Base-by-base conservation (phyloP, 2,113 vertebrate species). In the Siniperca knerii region DNA sequence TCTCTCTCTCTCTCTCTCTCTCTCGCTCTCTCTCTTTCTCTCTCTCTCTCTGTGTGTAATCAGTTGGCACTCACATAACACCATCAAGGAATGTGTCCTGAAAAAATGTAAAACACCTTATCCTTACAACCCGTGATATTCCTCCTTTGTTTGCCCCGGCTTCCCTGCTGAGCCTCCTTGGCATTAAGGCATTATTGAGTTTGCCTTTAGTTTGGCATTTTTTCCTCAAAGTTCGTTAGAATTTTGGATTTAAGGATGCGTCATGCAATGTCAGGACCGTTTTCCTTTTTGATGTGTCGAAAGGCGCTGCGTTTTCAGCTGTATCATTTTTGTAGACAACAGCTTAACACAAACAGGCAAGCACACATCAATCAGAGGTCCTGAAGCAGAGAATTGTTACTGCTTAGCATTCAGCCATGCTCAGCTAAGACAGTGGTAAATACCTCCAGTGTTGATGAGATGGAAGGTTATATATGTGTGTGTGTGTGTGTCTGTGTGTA, bases 351-450 rank as follows among this genome's bases (percentile, higher is more conserved):
- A 93, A 93, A 90, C 92, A 90, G 92, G 91, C 93, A 77, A 92
- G 88, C 93, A 86, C 91, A 89, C 94, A 95, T 96, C 95, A 95
- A 93, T 96, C 95, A 96, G 75, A 70, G 83, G 86, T 92, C 90
- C 87, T 91, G 89, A 92, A 94, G 94, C 90, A 93, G 92, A 92
- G 93, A 90, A 90, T 90, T 89, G 91, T 86, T 86, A 37, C 91
- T 90, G 86, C 91, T 95, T 94, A 87, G 83, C 93, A 92, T 95
- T 93, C 93, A 90, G 84, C 83, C 87, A 73, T 57, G 55, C 87
- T 87, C 79, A 77, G 90, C 90, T 93, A 90, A 94, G 92, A 94
- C 90, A 89, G 90, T 82, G 87, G 90, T 92, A 93, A 94, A 95
- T 94, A 94, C 90, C 87, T 87, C 82, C 83, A 81, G 84, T 77